Base-by-base conservation (phyloP, 2,888 invertebrate genomes). In the Ectobius pallidus region DNA sequence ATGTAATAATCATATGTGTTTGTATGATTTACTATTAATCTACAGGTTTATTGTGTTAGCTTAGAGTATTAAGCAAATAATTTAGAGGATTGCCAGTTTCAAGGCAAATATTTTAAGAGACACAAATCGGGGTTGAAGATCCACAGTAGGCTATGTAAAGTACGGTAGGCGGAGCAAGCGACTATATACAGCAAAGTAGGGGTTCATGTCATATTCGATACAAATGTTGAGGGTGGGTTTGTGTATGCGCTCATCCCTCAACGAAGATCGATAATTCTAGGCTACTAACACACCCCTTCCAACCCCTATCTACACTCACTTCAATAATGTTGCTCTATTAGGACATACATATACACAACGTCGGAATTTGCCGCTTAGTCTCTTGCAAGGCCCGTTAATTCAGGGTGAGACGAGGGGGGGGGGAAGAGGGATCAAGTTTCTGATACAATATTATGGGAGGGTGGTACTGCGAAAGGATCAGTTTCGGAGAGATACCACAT, bases 181-280 rank as follows among this genome's bases (percentile, higher is more conserved):
- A 46, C 7, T n/a, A 7, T 30, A 2, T 32, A 14, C 58, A 30
- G 58, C 25, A 58, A 58, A 58, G 58, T 58, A n/a, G 30, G 16
- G 30, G 58, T 22, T 58, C 46, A 46, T 58, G 58, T 58, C 58
- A 58, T 58, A 58, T 30, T n/a, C 25, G 58, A 1, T 32, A 30
- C 16, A n/a, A 46, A n/a, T n/a, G 46, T n/a, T 4, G n/a, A 32
- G 27, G 9, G 58, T 16, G 58, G n/a, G 32, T 14, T 22, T 25
- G 58, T 58, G 27, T 25, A 30, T 58, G 58, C 58, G 58, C 58
- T 58, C 58, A n/a, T 58, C 30, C n/a, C 58, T 58, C 30, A 30
- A 58, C 30, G 32, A 16, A 58, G 58, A 58, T 58, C 58, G 58
- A 58, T 58, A 58, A 25, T 58, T 58, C 11, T 30, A 25, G 58